Conservation (phyloP, 2,113 vertebrate species). For the Corydoras maculifer region DNA sequence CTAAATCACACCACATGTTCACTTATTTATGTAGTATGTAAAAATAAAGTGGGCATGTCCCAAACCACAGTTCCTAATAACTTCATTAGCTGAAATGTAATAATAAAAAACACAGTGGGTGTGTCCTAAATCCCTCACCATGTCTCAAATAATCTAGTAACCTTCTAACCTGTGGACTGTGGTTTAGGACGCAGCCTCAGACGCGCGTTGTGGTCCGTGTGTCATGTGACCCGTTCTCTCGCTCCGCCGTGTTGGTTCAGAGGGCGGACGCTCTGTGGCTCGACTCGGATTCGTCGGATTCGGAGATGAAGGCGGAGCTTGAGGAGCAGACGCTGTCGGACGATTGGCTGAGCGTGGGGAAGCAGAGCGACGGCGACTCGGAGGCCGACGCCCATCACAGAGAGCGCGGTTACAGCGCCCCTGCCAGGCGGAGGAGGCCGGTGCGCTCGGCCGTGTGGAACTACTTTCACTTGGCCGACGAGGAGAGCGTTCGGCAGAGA, state of each 20-base stretch:
- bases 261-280: constrained; percentile 17
- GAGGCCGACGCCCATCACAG: constrained; percentile 6
- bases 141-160: background rate
- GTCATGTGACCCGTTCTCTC: background rate
- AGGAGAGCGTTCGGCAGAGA: background rate
- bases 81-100: background rate
- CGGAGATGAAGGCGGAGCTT: constrained; percentile 13
- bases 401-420: background rate
- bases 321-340: constrained; percentile 3
- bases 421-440: constrained; percentile 6
- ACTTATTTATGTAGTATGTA: background rate
- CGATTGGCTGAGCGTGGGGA: background rate
- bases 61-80: background rate
- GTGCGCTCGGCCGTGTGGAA: constrained; percentile 25
- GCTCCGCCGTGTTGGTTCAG: background rate
- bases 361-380: background rate
- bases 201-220: background rate
- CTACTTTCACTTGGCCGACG: constrained; percentile 1
- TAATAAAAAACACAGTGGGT: background rate
- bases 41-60: background rate
- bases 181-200: background rate
- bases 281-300: constrained; percentile 15
- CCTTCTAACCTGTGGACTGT: background rate
- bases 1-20: background rate
- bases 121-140: background rate